A percentile compares a stretch with the other conserved stretches of the same genome.
These are phyloP conservation scores for Petrocephalus sullivani DNA, from an alignment of 2,797 vertebrate genomes.

Conservation along the genomic window DNA sequence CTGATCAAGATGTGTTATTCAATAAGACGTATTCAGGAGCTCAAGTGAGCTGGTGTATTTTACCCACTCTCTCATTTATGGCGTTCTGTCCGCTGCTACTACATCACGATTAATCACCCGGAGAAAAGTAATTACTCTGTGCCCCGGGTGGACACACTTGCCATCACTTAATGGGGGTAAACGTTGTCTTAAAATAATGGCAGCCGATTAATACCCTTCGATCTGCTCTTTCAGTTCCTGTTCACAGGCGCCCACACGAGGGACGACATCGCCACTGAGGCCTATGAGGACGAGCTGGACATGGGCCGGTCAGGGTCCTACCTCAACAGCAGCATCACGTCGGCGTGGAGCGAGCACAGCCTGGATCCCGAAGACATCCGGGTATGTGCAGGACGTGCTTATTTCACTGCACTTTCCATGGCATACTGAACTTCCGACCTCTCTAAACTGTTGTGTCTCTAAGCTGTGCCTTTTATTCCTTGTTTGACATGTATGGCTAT, in stretches of 20 bases:
- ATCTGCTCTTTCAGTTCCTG: conserved; percentile 70
- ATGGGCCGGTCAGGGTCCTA: conserved; percentile 97
- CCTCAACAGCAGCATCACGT: conserved; percentile 97
- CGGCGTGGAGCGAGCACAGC: conserved; percentile 97
- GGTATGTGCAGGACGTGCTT: conserved; percentile 54
- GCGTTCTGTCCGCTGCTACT: background rate
- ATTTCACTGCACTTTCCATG: background rate
- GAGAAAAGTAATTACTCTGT: background rate
- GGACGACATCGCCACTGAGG: conserved; percentile 92
- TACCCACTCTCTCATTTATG: background rate
- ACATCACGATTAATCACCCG: background rate
- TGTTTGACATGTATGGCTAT: conserved; percentile 23
- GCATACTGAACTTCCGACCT: background rate
- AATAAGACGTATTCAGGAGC: background rate
- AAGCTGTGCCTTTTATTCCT: conserved; percentile 27
- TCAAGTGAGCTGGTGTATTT: background rate
- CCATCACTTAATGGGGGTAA: background rate
- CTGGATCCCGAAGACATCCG: conserved; percentile 96
- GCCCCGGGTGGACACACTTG: background rate
- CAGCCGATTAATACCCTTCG: background rate
- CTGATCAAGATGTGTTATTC: background rate
- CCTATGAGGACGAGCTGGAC: conserved; percentile 97
- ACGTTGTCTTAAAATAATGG: background rate
- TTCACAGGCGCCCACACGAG: conserved; percentile 85
- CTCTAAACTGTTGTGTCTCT: background rate